These are phyloP conservation scores for Hystrix cristata DNA, from an alignment of 2,113 vertebrate genomes.

Conservation along the genomic window DNA sequence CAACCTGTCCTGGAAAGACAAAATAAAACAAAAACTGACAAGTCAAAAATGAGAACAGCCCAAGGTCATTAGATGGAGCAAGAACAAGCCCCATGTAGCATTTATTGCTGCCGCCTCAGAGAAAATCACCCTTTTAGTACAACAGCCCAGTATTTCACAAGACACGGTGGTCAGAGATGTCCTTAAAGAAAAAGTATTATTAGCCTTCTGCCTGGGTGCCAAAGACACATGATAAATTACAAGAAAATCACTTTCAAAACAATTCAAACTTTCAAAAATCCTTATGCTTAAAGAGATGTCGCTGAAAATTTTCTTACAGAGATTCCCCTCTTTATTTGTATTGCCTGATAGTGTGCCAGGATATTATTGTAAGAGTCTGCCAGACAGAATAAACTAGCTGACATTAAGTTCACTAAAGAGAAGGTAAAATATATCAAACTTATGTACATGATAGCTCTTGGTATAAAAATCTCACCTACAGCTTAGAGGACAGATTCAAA, in stretches of 20 bases:
- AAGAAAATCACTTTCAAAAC: background rate
- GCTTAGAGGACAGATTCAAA: background rate
- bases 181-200: background rate
- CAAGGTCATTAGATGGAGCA: background rate
- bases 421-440: background rate
- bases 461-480: background rate
- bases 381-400: background rate
- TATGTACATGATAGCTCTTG: background rate
- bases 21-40: background rate
- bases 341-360: background rate
- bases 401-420: background rate
- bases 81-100: rapidly evolving
- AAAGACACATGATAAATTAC: background rate
- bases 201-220: background rate
- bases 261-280: background rate
- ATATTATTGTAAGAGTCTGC: background rate
- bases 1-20: background rate
- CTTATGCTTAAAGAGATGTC: background rate
- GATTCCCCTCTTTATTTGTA: background rate
- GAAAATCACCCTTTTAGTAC: background rate
- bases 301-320: background rate
- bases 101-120: background rate
- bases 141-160: background rate
- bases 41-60: background rate
- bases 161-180: background rate